Percentiles rank a stretch among this genome's conserved stretches.
Conservation (phyloP, 2,113 vertebrate genomes). For the Scopus umbretta region DNA sequence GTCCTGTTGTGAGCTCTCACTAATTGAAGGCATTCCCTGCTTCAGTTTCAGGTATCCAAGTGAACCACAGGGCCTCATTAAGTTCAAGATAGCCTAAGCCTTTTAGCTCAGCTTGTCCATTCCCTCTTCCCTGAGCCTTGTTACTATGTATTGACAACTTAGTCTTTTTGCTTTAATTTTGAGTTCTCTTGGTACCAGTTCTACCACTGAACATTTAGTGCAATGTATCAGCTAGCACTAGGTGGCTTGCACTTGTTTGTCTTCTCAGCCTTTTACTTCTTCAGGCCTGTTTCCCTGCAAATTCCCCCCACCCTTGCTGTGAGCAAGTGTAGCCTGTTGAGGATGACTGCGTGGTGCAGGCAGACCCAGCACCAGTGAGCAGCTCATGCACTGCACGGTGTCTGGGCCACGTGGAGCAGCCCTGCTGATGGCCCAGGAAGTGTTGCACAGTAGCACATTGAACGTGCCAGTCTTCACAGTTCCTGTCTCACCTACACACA, state of each 20-base stretch:
- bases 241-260: not conserved
- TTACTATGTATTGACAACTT: not conserved
- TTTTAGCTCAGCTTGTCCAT: not conserved
- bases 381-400: rapidly evolving
- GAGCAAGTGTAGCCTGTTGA: rapidly evolving
- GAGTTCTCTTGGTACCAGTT: not conserved
- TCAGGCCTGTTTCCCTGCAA: not conserved
- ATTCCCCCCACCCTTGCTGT: not conserved
- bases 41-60: not conserved
- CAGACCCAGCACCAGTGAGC: not conserved
- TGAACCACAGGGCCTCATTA: not conserved
- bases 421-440: not conserved
- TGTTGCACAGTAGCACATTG: not conserved
- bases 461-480: not conserved
- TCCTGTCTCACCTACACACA: no score
- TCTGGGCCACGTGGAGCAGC: not conserved
- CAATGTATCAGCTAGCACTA: not conserved
- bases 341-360: not conserved
- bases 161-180: not conserved
- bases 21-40: not conserved
- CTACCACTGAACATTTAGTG: not conserved
- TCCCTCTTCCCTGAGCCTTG: not conserved
- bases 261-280: not conserved
- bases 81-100: not conserved
- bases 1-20: not conserved